Evolutionary conservation across 2,113 vertebrate species (phyloP), one percentile per base, ranked within the genome.

Genomic region (Carassius auratus): DNA sequence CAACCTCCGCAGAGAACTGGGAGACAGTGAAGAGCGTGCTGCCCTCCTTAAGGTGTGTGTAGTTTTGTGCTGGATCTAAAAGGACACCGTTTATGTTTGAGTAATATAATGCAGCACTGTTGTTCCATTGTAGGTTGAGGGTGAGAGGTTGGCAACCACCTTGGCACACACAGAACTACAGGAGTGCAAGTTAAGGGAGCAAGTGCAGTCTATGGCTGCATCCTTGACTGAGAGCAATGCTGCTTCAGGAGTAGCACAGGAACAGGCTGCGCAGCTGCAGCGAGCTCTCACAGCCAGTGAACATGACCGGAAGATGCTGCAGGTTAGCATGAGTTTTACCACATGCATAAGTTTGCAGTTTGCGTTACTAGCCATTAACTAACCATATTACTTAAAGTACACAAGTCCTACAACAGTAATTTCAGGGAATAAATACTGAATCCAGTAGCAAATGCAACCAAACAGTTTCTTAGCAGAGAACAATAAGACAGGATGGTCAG

Each of bases 241-340:
- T 85, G 91, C 87, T 38, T 90, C 85, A 0, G 92, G 88, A 55
- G 84, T 87, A 30, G 90, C 95, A 42, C 93, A 94, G 87, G 94
- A 96, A 77, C 93, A 95, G 80, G 76, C 91, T 13, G 82, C 68
- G 3, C 94, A 95, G 86, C 92, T 96, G 62, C 94, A 95, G 87
- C 91, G 91, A 59, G 92, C 92, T 5, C 89, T 96, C 87, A 90
- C 89, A 2, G 90, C 91, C 83, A 93, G 94, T 1, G 94, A 96
- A 89, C 92, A 94, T 23, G 95, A 96, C 82, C 91, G 93, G 48
- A 90, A 92, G 75, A 89, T 93, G 81, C 88, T 96, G 77, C 96
- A 96, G 95, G 96, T 96, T 91, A 84, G 76, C 48, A 8, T 21
- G 3, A 3, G 45, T 50, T 45, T 69, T 38, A 59, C 8, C 8